Evolutionary conservation across 2,113 vertebrate genomes (phyloP).

Genomic region (Aegotheles bennettii): DNA sequence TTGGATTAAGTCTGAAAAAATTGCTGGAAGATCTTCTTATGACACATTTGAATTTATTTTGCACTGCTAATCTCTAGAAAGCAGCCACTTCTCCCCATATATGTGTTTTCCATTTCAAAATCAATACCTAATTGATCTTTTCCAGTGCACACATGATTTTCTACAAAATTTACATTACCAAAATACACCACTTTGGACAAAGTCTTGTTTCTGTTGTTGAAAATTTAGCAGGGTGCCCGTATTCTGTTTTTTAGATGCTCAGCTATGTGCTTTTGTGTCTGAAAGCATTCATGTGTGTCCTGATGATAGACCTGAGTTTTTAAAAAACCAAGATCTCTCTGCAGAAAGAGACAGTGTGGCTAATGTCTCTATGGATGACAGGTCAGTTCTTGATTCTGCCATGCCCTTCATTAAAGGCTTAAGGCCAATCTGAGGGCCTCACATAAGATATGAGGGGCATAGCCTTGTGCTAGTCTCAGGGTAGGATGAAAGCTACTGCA

Average conservation of each 20-base stretch:
- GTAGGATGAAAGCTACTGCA: neutral
- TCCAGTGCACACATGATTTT: neutral
- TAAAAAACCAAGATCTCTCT: neutral
- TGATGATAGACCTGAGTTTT: neutral
- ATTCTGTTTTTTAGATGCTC: neutral
- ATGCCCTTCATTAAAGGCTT: neutral
- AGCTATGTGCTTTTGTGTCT: neutral
- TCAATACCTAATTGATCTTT: neutral
- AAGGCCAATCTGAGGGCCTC: fast-evolving
- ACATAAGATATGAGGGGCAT: neutral
- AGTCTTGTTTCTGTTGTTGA: neutral
- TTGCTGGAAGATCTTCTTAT: neutral
- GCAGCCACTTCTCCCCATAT: neutral
- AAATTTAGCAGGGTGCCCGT: neutral
- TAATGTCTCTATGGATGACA: neutral
- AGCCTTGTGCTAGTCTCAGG: neutral
- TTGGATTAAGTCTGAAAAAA: neutral
- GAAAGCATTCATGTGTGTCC: fast-evolving
- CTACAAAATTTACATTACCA: neutral
- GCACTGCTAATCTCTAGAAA: neutral
- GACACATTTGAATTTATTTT: neutral
- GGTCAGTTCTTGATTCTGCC: neutral
- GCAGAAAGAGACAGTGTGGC: neutral
- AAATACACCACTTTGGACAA: neutral
- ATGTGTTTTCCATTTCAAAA: neutral